Evolutionary conservation across 2,113 vertebrate species (phyloP), one percentile per base, ranked within the genome.

Genomic region (Anoura caudifer): DNA sequence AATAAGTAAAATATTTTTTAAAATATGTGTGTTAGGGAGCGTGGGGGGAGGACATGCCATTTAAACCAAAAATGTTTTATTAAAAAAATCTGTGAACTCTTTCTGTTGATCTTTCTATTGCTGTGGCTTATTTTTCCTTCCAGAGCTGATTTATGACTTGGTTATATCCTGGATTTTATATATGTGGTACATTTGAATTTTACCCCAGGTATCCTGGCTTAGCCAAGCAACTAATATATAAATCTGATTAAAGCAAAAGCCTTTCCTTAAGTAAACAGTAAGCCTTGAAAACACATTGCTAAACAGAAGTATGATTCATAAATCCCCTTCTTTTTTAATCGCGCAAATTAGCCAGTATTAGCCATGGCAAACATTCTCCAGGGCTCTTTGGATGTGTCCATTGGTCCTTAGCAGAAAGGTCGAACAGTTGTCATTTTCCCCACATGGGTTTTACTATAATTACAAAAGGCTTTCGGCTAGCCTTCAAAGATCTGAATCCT

Each of bases 171-270:
- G 75, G 80, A 83, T 96, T 79, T 95, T 41, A 59, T 63, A 28
- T 73, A 17, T 3, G 4, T 31, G 33, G 45, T 45, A 9, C 33
- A 10, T 91, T 87, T 84, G 41, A 81, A 77, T 95, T 54, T 93
- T 41, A 85, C 45, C 84, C 45, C 76, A 83, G 52, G 28, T 84
- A 50, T 70, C 26, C 38, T 86, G 52, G 45, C 22, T 94, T 93
- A 84, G 84, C 83, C 87, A 81, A 72, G 43, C 15, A 87, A 38
- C n/a, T 94, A 76, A 63, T 90, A 31, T 47, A 81, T 54, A 89
- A 83, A 75, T 75, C 67, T 54, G 73, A 83, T 91, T 52, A 89
- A 84, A 69, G 82, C 36, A 69, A 76, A 97, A 97, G 56, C 45
- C 16, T 87, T 88, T 80, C 38, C 61, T 36, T 65, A 97, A 79